phyloP scores from a whole-genome alignment of 1,140 invertebrate genomes.

The Penaeus vannamei region DNA sequence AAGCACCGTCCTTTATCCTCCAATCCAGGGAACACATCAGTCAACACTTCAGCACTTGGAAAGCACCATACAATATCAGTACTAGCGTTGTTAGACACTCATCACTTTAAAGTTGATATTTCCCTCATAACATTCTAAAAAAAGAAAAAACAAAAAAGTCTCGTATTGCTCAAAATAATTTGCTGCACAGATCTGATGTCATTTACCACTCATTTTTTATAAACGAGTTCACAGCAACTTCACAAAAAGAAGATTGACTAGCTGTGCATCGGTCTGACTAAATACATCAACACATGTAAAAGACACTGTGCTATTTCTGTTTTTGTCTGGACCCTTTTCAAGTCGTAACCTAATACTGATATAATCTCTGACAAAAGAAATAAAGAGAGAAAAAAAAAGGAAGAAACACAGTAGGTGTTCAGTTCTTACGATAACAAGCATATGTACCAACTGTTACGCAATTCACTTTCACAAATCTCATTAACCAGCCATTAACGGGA shows the following conservation, averaged over 20 bases:
- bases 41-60: constrained; percentile 36
- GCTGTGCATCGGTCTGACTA: constrained; percentile 14
- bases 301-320: neutral
- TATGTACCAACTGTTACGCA: too few species aligned
- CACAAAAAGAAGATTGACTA: constrained; percentile 24
- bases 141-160: too few species aligned
- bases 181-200: neutral
- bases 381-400: too few species aligned
- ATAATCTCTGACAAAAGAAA: neutral
- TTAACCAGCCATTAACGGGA: too few species aligned
- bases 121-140: too few species aligned
- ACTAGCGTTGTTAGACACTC: too few species aligned
- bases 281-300: neutral
- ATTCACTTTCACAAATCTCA: too few species aligned
- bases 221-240: too few species aligned
- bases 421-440: too few species aligned
- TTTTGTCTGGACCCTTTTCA: constrained; percentile 19
- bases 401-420: too few species aligned
- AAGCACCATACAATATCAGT: constrained; percentile 54
- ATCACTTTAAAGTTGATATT: too few species aligned
- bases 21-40: neutral
- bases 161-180: neutral
- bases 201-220: neutral
- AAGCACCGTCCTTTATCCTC: neutral
- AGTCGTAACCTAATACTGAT: constrained; percentile 48